Conservation (phyloP, 2,888 invertebrate species). For the Agonopterix alstromeriana region DNA sequence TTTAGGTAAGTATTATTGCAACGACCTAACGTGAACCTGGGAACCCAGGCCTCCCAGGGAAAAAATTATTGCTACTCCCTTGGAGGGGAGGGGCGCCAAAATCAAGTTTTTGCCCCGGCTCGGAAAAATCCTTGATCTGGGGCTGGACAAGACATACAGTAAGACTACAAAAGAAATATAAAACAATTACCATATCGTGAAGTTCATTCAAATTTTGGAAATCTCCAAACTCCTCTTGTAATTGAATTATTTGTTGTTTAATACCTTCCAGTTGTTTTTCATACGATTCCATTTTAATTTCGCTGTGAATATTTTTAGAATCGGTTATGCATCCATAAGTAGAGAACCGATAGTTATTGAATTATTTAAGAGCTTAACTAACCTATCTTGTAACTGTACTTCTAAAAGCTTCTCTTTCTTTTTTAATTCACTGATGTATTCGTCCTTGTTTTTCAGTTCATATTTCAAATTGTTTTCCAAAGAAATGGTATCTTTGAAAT, state of each 20-base stretch:
- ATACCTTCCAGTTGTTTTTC: constrained; percentile 44
- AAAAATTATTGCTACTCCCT: too few relatives aligned
- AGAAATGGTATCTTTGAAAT: constrained; percentile 29
- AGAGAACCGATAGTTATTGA: too few relatives aligned
- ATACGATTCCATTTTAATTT: constrained; percentile 47
- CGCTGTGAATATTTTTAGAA: constrained; percentile 29
- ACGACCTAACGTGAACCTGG: too few relatives aligned
- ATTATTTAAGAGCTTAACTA: background rate
- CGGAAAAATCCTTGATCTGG: too few relatives aligned
- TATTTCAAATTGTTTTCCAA: constrained; percentile 30
- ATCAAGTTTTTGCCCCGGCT: too few relatives aligned
- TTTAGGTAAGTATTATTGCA: too few relatives aligned
- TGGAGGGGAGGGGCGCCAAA: too few relatives aligned
- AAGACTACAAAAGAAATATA: too few relatives aligned
- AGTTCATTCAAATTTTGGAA: constrained; percentile 47
- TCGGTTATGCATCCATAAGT: too few relatives aligned
- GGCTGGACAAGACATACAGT: too few relatives aligned
- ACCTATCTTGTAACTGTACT: constrained; percentile 47
- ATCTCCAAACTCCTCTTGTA: constrained; percentile 51
- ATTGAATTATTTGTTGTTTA: constrained; percentile 40
- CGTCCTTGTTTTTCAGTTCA: constrained; percentile 36
- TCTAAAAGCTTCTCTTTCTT: constrained; percentile 34
- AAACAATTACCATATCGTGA: constrained; percentile 38
- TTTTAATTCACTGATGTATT: constrained; percentile 42
- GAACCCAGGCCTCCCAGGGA: too few relatives aligned